Evolutionary conservation across 2,113 vertebrate genomes (phyloP), one percentile per base, ranked within the genome.

Genomic region (Dolichotis patagonum): DNA sequence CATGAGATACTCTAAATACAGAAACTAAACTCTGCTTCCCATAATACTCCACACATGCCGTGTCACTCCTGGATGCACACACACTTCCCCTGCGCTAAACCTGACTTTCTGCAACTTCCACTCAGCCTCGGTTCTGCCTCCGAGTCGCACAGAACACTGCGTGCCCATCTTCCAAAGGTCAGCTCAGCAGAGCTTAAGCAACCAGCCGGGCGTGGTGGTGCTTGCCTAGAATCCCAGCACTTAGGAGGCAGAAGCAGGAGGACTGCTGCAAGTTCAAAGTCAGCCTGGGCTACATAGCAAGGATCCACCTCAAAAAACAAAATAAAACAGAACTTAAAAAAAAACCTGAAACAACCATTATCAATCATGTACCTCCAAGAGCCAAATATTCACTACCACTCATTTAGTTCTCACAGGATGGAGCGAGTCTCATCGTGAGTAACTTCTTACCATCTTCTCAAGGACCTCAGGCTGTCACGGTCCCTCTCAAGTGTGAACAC

Each of bases 401-500:
- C n/a, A 32, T 3, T 28, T 0, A 2, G 6, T 13, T 54, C 78
- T 32, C 38, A 16, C 2, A 22, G 0, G 43, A 58, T 0, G 0
- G 54, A 3, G 30, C 30, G 10, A 10, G 56, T 46, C 38, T 10
- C 11, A 49, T 63, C 3, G 0, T 16, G 78, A 80, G 22, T 46
- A 62, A 91, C 41, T 49, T 28, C 69, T 78, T 28, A 28, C 46
- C 19, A 7, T 54, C 81, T 49, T 58, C 52, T 2, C 19, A 41
- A 0, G 0, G 41, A 35, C 77, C 73, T 13, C 1, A 1, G 35
- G 2, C 1, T 20, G 20, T 69, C 78, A 35, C 28, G 1, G 28
- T 32, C 41, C 38, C 62, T 22, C 52, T 19, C 17, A 32, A 43
- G 28, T 87, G 28, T 86, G 60, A 67, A 81, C 67, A 75, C 4